Evolutionary conservation across 2,113 vertebrate species (phyloP), one percentile per base, ranked within the genome.

Genomic region (Microtus oregoni): DNA sequence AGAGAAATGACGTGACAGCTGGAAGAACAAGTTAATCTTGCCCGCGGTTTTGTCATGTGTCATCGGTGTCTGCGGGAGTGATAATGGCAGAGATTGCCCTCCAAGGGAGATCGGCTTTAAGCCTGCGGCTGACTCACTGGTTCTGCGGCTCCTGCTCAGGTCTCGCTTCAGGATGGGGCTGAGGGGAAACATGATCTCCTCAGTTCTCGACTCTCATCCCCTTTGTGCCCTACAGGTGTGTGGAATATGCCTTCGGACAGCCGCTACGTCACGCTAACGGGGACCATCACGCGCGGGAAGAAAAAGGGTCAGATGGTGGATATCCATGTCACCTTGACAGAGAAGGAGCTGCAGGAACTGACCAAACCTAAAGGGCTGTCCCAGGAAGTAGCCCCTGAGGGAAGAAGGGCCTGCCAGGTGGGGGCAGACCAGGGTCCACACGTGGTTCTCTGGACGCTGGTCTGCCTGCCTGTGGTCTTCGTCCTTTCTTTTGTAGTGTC

Each of bases 231-330:
- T 92, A 5, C 90, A 99, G 98, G 98, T 97, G 98, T 98, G 96
- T 99, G 99, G 99, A 99, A 97, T 93, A 97, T 99, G 98, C 99
- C 99, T 86, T 98, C 99, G 90, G 99, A 99, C 97, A 99, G 99
- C 98, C 99, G 99, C 82, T 99, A 99, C 7, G 99, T 99, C 92
- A 99, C 99, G 5, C 98, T 99, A 97, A 99, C 99, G 4, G 99
- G 99, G 94, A 99, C 99, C 96, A 99, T 99, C 98, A 99, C 99
- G 0, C 98, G 99, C 22, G 99, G 99, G 13, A 99, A 99, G 98
- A 99, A 99, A 98, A 99, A 99, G 96, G 99, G 99, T 92, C 99
- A 99, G 98, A 98, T 99, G 98, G 99, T 99, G 91, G 99, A 99
- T 96, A 99, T 99, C 98, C 99, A 99, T 0, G 99, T 99, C 92